Evolutionary conservation across 2,888 invertebrate species (phyloP), one percentile per base, ranked within the genome.

Genomic region (Unio delphinus): DNA sequence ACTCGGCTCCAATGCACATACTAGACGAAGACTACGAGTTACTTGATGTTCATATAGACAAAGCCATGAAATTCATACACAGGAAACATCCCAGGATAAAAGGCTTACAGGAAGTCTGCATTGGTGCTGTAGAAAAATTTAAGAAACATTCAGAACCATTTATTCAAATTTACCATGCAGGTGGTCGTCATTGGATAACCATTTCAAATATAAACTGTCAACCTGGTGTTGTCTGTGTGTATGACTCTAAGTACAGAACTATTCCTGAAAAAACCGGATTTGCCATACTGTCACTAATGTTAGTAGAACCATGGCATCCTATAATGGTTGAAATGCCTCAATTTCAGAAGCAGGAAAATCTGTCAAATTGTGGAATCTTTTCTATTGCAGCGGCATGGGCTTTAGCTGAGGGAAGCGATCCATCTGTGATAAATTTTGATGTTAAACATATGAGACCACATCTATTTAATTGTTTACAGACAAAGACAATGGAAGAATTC

Each of bases 341-440:
- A 15, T 80, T 76, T 66, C 80, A 80, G 55, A 70, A 64, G 58
- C 80, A 80, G 58, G 34, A 66, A 34, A 74, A 70, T 59, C 71
- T 74, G 54, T 30, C 60, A 18, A 78, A 74, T 34, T 80, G 79
- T 75, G 79, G 80, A 0, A 61, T 78, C 18, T 80, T 76, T 74
- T 72, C 77, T 45, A 69, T 80, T n/a, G 78, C 80, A 8, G 69
- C 77, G 30, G 73, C 76, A 61, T 70, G 75, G 55, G 61, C 72
- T 18, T 55, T 80, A 11, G 75, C 73, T 4, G 8, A 61, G 64
- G 75, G 77, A 17, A 62, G 63, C 2, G 72, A 80, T 68, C 80
- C 80, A 2, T 79, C 80, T 17, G 59, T 54, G 3, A 62, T 67
- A n/a, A 65, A 56, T n/a, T 79, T 69, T 69, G 76, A 78, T 65